A percentile compares a stretch with the other conserved stretches of the same genome.
Conservation (phyloP, 2,888 invertebrate species). For the Entomobrya multifasciata region DNA sequence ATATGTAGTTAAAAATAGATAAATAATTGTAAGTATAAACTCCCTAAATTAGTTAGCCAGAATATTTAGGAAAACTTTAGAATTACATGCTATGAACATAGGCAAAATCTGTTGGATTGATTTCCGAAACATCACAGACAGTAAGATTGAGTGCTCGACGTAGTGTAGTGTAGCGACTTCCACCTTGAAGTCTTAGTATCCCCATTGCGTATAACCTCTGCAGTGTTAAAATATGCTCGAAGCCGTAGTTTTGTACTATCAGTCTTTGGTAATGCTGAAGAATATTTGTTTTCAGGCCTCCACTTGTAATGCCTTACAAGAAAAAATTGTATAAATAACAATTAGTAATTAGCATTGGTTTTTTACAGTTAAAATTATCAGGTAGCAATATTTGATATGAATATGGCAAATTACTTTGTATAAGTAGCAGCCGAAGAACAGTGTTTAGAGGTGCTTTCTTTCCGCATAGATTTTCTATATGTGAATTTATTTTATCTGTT, state of each 20-base stretch:
- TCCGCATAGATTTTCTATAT: conserved; percentile 95
- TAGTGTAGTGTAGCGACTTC: conserved; percentile 80
- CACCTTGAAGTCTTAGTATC: conserved; percentile 86
- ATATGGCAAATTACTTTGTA: conserved; percentile 84
- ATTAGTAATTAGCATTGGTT: neutral
- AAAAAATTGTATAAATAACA: neutral
- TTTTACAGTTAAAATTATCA: neutral
- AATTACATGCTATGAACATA: conserved; percentile 79
- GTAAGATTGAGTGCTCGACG: conserved; percentile 88
- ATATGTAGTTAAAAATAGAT: too few relatives aligned
- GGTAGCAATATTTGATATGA: neutral
- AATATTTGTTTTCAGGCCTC: conserved; percentile 95
- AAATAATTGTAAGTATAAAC: too few relatives aligned
- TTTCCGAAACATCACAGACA: conserved; percentile 92
- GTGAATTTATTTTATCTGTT: conserved; percentile 92
- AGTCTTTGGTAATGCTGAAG: conserved; percentile 88
- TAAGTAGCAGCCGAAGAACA: conserved; percentile 92
- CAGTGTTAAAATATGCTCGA: conserved; percentile 90
- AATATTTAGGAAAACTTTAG: neutral
- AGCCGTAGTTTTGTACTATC: conserved; percentile 92
- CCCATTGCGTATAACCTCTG: conserved; percentile 94
- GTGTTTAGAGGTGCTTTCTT: conserved; percentile 90
- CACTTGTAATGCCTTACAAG: conserved; percentile 81
- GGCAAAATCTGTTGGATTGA: conserved; percentile 83
- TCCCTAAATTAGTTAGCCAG: too few relatives aligned